phyloP scores from a whole-genome alignment of 2,888 invertebrate genomes.

The Lasius platythorax region DNA sequence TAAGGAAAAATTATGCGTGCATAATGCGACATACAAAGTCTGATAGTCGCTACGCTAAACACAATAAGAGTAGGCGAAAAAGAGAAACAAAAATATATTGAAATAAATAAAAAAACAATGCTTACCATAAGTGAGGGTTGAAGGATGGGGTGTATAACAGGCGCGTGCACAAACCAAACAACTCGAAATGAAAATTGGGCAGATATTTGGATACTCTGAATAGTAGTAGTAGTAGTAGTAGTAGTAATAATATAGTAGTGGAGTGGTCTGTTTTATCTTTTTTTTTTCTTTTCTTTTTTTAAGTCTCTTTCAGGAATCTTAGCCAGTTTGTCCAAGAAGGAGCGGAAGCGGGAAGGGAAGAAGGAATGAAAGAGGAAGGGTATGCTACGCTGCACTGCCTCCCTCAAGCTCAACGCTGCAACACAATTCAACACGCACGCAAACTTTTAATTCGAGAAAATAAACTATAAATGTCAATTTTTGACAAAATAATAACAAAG shows the following conservation, averaged over 20 bases:
- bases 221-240: slow-evolving; percentile 8
- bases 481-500: slow-evolving; percentile 59
- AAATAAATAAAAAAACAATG: slow-evolving; percentile 85
- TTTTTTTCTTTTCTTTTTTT: slow-evolving; percentile 55
- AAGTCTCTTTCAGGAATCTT: slow-evolving; percentile 72
- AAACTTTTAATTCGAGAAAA: slow-evolving; percentile 82
- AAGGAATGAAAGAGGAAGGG: slow-evolving; percentile 77
- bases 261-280: slow-evolving; percentile 61
- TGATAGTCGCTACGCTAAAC: slow-evolving; percentile 62
- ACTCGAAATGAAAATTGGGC: slow-evolving; percentile 86
- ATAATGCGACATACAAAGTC: slow-evolving; percentile 49
- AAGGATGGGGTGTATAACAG: slow-evolving; percentile 86
- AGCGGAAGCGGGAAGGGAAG: slow-evolving; percentile 63
- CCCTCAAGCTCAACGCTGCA: slow-evolving; percentile 86
- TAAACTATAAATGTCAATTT: slow-evolving; percentile 66
- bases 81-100: slow-evolving; percentile 76
- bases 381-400: slow-evolving; percentile 86
- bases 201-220: slow-evolving; percentile 82
- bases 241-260: slow-evolving; percentile 59
- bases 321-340: slow-evolving; percentile 66
- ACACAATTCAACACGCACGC: slow-evolving; percentile 86
- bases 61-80: slow-evolving; percentile 34
- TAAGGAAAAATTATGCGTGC: slow-evolving; percentile 66
- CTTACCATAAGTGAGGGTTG: slow-evolving; percentile 86
- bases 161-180: slow-evolving; percentile 86